Conservation (phyloP, 1,140 invertebrate species). For the Polypedilum vanderplanki region DNA sequence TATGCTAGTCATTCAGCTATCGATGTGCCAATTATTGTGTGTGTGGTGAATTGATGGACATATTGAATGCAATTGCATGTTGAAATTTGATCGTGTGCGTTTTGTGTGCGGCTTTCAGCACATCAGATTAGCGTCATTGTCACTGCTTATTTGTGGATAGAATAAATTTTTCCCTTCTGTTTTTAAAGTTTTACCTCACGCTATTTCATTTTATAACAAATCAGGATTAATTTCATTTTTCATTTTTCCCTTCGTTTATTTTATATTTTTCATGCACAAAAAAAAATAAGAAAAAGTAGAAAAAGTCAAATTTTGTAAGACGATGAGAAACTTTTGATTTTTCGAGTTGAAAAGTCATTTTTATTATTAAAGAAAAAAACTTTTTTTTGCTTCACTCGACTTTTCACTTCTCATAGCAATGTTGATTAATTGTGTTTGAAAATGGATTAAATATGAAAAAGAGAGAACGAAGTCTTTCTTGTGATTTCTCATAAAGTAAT, state of each 20-base stretch:
- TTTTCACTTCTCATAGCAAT: constrained; percentile 11
- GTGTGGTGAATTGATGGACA: too few species aligned
- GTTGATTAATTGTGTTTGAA: constrained; percentile 14
- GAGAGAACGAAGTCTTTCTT: neutral
- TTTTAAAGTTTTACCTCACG: neutral
- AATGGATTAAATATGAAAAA: neutral
- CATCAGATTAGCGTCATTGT: neutral
- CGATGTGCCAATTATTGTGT: too few species aligned
- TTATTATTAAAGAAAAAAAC: neutral
- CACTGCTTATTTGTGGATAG: neutral
- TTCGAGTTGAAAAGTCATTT: constrained; percentile 12
- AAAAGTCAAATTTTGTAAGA: neutral
- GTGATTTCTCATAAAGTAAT: neutral
- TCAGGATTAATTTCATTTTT: constrained; percentile 14
- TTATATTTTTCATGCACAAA: neutral
- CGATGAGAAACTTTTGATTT: neutral
- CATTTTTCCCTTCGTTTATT: neutral
- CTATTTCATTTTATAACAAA: neutral
- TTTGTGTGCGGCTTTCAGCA: neutral
- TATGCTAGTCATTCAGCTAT: too few species aligned
- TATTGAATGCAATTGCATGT: too few species aligned
- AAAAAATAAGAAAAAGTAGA: too few species aligned
- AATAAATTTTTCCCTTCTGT: too few species aligned
- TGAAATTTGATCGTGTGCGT: too few species aligned
- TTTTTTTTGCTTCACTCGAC: constrained; percentile 2